Evolutionary conservation across 2,888 invertebrate species (phyloP), one percentile per base, ranked within the genome.

Genomic region (Mimumesa dahlbomi): DNA sequence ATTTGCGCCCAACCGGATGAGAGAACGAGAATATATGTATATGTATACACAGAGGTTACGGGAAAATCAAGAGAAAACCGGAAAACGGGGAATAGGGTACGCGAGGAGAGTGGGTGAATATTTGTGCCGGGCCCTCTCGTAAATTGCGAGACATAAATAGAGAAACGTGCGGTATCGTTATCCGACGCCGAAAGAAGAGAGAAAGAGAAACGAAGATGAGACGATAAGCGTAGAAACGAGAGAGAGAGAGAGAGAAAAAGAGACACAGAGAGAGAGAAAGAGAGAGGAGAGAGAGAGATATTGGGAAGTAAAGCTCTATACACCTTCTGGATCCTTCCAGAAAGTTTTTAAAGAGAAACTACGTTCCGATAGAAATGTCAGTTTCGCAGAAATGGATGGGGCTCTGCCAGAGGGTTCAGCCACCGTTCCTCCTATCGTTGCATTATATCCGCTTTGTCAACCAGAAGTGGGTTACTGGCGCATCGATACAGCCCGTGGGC

Each of bases 291-390:
- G 46, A 19, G n/a, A 36, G 34, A 21, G 11, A 36, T n/a, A n/a
- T n/a, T n/a, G n/a, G 29, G n/a, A 54, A 42, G 56, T 50, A 49
- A 66, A 58, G 46, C 52, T 59, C 59, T 69, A 46, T 42, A 46
- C 25, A 48, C 36, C 22, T 40, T 38, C 45, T 42, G 59, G 61
- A 75, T 63, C 64, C 71, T 63, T 25, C 40, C 49, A 34, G 58
- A 69, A 79, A 77, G 66, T 79, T 79, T 71, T 79, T 71, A 73
- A 75, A 70, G 65, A 71, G 73, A 63, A 77, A 67, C 77, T 68
- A 61, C 73, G 66, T 66, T 36, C 58, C 78, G 80, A 80, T 80
- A 80, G 76, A 80, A 78, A 77, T 65, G 80, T 80, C 80, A 78
- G 73, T 80, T 70, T 53, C 61, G 63, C 54, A 69, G 53, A 73